Conservation (phyloP, 1,140 invertebrate genomes). For the Achatina immaculata region DNA sequence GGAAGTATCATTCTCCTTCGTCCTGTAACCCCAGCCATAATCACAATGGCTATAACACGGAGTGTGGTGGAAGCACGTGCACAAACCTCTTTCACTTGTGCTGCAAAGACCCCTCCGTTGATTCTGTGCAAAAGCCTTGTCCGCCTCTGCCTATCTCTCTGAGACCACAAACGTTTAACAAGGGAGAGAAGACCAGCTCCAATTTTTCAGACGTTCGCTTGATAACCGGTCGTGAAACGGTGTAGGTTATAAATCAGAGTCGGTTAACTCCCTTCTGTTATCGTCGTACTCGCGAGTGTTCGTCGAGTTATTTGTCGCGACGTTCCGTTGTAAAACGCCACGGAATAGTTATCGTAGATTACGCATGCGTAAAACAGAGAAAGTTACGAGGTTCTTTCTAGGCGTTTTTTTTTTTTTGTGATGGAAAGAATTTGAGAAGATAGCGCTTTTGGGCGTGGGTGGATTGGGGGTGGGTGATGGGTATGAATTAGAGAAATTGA, state of each 20-base stretch:
- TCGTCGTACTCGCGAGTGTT: background rate
- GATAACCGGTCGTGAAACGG: background rate
- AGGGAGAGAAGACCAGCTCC: background rate
- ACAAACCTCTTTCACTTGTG: too few relatives aligned
- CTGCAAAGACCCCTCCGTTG: too few relatives aligned
- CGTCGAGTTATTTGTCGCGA: background rate
- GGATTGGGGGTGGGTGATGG: too few relatives aligned
- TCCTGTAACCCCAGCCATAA: too few relatives aligned
- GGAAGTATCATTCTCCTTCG: too few relatives aligned
- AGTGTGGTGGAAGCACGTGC: too few relatives aligned
- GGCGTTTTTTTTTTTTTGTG: background rate
- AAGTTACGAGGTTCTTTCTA: background rate
- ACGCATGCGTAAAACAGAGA: background rate
- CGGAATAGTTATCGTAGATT: background rate
- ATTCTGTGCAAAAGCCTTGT: too few relatives aligned
- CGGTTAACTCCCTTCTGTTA: slow-evolving; percentile 8
- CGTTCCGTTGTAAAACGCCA: background rate
- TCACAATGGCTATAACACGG: too few relatives aligned
- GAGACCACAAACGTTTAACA: slow-evolving; percentile 16
- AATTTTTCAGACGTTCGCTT: background rate
- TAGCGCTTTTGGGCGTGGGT: too few relatives aligned
- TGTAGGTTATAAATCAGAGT: background rate
- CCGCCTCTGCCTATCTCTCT: too few relatives aligned
- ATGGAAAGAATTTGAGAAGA: background rate
- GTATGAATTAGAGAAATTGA: too few relatives aligned